These are phyloP conservation scores for Herpetotheres cachinnans DNA, from an alignment of 2,113 vertebrate genomes.

Conservation along the genomic window DNA sequence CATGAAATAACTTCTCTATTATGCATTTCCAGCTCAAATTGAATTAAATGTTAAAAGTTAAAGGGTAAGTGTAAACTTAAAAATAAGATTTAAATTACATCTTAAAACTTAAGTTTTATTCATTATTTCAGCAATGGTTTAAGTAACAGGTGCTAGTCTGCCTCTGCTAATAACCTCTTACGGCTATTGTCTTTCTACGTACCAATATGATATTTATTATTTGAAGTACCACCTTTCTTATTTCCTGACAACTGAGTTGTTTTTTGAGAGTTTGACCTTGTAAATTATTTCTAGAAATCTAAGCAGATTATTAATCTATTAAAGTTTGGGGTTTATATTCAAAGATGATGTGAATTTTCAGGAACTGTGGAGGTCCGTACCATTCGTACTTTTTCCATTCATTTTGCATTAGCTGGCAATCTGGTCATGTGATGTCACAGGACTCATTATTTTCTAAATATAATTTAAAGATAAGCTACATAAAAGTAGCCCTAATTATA, in stretches of 20 bases:
- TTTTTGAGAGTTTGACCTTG: not conserved
- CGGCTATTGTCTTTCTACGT: not conserved
- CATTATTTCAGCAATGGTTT: not conserved
- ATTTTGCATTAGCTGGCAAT: not conserved
- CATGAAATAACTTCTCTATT: not conserved
- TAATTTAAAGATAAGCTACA: not conserved
- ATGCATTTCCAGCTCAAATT: not conserved
- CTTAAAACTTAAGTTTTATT: not conserved
- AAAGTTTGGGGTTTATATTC: not conserved
- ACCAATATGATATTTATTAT: not conserved
- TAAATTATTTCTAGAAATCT: not conserved
- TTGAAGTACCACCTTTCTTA: not conserved
- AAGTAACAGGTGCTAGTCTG: not conserved
- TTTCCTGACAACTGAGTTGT: not conserved
- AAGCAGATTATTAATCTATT: not conserved
- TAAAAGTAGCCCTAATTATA: not conserved
- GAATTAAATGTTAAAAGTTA: not conserved
- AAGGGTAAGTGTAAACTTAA: not conserved
- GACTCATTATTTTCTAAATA: not conserved
- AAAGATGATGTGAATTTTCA: not conserved
- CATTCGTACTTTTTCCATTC: not conserved
- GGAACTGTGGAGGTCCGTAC: not conserved
- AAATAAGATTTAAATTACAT: not conserved
- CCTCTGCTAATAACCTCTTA: not conserved
- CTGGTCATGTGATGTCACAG: not conserved